Conservation (phyloP, 2,888 invertebrate genomes). For the Argyresthia albistria region DNA sequence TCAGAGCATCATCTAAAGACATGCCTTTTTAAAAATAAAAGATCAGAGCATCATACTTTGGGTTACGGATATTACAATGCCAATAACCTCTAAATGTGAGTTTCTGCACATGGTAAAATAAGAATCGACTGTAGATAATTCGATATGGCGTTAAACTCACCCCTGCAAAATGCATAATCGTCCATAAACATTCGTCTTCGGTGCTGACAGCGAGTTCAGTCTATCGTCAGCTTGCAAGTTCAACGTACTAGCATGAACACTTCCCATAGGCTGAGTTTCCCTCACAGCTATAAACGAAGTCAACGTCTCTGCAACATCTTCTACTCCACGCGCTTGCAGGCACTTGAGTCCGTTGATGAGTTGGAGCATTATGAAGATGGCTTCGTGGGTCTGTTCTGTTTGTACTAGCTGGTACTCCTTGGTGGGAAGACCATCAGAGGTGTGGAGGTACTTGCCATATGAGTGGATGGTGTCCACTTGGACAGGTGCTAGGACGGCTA, state of each 20-base stretch:
- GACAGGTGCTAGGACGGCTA: conserved; percentile 81
- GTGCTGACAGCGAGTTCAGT: conserved; percentile 55
- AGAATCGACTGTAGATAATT: no score
- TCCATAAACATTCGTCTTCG: conserved; percentile 68
- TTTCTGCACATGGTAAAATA: no score
- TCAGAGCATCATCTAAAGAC: no score
- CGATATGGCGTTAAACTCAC: conserved; percentile 46
- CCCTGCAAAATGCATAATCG: conserved; percentile 83
- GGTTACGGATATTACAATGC: no score
- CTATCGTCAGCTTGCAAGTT: conserved; percentile 47
- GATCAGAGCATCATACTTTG: no score
- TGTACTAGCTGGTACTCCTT: conserved; percentile 55
- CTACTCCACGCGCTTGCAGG: conserved; percentile 86
- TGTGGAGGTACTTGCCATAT: conserved; percentile 75
- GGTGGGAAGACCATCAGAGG: conserved; percentile 53
- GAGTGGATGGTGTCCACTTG: conserved; percentile 83
- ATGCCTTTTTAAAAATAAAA: no score
- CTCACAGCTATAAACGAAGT: conserved; percentile 82
- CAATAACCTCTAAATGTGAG: no score
- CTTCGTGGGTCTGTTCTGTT: conserved; percentile 74
- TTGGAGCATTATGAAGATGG: conserved; percentile 85
- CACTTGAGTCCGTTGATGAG: conserved; percentile 86
- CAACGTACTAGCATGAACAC: conserved; percentile 31
- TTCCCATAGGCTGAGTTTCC: conserved; percentile 44
- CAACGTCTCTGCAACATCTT: conserved; percentile 80